phyloP scores from a whole-genome alignment of 2,888 invertebrate genomes.

The Synergus japonicus region DNA sequence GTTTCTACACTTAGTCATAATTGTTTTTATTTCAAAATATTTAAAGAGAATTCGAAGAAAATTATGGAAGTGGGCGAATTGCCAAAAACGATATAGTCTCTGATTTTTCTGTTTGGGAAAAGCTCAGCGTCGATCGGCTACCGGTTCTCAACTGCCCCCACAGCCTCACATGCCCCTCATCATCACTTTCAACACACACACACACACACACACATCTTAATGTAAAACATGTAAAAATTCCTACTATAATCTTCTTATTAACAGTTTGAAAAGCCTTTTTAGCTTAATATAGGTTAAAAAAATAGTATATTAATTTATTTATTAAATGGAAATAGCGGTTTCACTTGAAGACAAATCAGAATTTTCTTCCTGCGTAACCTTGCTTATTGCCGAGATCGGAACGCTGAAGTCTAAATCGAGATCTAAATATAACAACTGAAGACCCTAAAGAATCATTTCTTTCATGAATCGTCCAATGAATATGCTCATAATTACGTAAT shows the following conservation, averaged over 20 bases:
- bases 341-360: neutral
- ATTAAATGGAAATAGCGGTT: neutral
- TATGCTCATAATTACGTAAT: neutral
- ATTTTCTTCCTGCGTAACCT: slow-evolving; percentile 16
- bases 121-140: too few species aligned
- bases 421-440: slow-evolving; percentile 32
- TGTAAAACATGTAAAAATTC: too few species aligned
- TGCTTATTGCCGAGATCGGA: slow-evolving; percentile 6
- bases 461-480: neutral
- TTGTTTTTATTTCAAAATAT: slow-evolving; percentile 37
- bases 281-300: too few species aligned
- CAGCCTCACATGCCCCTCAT: too few species aligned
- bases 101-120: neutral
- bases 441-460: slow-evolving; percentile 21
- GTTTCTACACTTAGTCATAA: neutral
- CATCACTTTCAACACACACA: too few species aligned
- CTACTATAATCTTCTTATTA: too few species aligned
- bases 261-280: too few species aligned
- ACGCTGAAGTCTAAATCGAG: slow-evolving; percentile 1
- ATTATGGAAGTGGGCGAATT: neutral
- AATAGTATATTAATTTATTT: too few species aligned
- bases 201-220: too few species aligned
- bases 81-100: slow-evolving; percentile 6
- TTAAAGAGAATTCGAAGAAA: slow-evolving; percentile 27
- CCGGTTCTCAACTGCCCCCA: too few species aligned